Conservation (phyloP, 2,797 vertebrate species). For the Oceanodroma leucorhoa region DNA sequence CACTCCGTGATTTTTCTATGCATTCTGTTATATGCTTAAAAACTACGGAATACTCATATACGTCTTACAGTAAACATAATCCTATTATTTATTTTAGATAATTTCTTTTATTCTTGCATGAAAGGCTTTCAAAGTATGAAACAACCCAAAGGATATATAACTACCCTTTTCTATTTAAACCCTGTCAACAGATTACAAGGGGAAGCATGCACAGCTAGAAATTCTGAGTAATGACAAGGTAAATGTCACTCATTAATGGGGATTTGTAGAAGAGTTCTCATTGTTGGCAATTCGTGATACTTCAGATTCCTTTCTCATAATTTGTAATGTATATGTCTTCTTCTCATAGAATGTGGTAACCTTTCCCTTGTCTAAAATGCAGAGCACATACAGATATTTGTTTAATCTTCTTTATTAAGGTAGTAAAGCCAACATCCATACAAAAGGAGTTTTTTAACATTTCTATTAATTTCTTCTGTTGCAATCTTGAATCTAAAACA, state of each 20-base stretch:
- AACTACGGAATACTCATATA: background rate
- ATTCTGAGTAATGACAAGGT: background rate
- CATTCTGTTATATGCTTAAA: background rate
- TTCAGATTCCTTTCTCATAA: background rate
- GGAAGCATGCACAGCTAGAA: background rate
- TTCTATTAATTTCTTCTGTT: background rate
- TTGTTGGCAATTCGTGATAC: background rate
- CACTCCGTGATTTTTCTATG: background rate
- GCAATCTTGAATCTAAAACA: background rate
- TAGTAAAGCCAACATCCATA: background rate
- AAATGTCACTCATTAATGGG: background rate
- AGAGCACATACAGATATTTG: background rate
- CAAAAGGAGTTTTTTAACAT: background rate
- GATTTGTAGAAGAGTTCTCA: background rate
- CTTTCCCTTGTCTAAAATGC: background rate
- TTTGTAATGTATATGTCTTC: background rate
- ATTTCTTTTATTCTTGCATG: background rate
- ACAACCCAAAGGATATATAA: background rate
- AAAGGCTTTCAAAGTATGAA: background rate
- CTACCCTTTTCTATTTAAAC: background rate
- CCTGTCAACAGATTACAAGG: background rate
- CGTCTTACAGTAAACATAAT: background rate
- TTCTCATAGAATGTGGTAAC: background rate
- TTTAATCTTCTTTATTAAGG: background rate
- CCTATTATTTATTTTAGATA: background rate